A percentile compares a stretch with the other conserved stretches of the same genome.
These are phyloP conservation scores for Drosophila mettleri DNA, from an alignment of 2,888 invertebrate genomes.

Conservation along the genomic window DNA sequence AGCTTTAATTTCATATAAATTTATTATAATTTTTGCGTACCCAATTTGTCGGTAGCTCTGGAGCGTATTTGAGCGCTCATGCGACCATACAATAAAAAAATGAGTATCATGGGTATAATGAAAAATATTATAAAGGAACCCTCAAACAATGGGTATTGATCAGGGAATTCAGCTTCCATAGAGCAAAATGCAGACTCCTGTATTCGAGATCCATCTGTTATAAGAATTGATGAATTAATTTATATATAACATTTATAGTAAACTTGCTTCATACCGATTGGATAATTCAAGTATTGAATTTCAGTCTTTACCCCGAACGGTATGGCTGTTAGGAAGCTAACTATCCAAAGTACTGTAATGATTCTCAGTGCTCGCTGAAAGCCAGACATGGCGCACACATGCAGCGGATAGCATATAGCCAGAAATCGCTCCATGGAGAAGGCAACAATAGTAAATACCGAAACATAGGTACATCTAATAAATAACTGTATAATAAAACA, in stretches of 20 bases:
- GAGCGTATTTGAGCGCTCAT: constrained; percentile 90
- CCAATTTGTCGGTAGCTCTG: constrained; percentile 86
- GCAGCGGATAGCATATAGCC: constrained; percentile 95
- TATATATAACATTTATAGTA: neutral
- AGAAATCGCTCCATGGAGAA: constrained; percentile 96
- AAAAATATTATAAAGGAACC: constrained; percentile 93
- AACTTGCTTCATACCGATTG: constrained; percentile 86
- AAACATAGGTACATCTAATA: constrained; percentile 93
- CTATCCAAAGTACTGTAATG: constrained; percentile 91
- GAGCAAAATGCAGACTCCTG: constrained; percentile 92
- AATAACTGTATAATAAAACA: neutral
- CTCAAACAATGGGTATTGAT: constrained; percentile 90
- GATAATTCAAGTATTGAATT: constrained; percentile 91
- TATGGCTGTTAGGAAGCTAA: constrained; percentile 90
- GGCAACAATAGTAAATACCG: constrained; percentile 95
- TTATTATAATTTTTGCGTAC: constrained; percentile 52
- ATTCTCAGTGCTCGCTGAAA: constrained; percentile 92
- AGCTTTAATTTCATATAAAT: neutral
- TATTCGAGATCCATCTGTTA: constrained; percentile 86
- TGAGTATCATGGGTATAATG: constrained; percentile 89
- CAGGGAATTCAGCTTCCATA: constrained; percentile 87
- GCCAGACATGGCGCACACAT: constrained; percentile 93
- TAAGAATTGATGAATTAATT: neutral
- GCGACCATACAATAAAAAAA: constrained; percentile 91
- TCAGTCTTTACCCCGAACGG: constrained; percentile 92